Percentiles rank a stretch among this genome's conserved stretches.
phyloP scores from a whole-genome alignment of 2,113 vertebrate genomes.

The Lanius ludovicianus region DNA sequence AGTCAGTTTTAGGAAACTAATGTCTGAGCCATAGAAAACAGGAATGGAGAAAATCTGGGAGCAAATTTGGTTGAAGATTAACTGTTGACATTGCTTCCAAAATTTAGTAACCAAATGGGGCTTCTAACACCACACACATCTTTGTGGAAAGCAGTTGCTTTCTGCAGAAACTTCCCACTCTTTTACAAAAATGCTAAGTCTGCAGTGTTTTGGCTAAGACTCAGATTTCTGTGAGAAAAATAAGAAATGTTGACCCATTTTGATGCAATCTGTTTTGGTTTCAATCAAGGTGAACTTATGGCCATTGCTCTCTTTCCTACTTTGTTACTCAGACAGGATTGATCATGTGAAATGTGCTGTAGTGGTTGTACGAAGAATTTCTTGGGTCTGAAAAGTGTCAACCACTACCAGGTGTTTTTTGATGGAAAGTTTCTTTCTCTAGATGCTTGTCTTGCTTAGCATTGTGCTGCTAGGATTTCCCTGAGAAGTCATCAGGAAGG shows the following conservation, averaged over 20 bases:
- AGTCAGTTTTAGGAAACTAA: background rate
- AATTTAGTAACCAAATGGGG: background rate
- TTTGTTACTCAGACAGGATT: background rate
- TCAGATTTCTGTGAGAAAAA: background rate
- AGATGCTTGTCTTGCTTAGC: background rate
- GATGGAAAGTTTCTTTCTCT: background rate
- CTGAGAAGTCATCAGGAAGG: background rate
- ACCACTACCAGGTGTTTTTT: background rate
- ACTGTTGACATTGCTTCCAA: background rate
- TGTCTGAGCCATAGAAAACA: background rate
- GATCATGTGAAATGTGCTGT: background rate
- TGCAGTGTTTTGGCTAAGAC: background rate
- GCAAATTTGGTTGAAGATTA: background rate
- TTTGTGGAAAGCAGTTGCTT: background rate
- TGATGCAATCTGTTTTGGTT: background rate
- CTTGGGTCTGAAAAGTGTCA: background rate
- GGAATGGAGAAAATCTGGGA: background rate
- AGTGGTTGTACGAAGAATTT: background rate
- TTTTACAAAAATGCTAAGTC: background rate
- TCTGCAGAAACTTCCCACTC: background rate
- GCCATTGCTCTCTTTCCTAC: background rate
- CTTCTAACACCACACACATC: background rate
- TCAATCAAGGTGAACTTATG: background rate
- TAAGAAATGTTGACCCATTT: background rate
- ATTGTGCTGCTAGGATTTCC: background rate